Evolutionary conservation across 2,797 vertebrate genomes (phyloP).

Genomic region (Sarcophilus harrisii): DNA sequence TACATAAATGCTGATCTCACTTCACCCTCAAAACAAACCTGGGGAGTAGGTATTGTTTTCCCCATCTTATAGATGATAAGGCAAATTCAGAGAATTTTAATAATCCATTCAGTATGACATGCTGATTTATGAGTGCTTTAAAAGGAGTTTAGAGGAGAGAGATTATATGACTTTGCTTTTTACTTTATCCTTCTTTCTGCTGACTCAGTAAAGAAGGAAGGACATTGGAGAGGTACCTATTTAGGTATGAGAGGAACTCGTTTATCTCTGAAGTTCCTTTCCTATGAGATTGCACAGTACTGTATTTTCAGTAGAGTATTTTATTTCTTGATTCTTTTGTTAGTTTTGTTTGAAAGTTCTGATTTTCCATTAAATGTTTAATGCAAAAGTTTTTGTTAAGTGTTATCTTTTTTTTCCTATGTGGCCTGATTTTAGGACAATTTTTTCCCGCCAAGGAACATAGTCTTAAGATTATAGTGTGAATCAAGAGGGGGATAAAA

Average conservation of each 20-base stretch:
- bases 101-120: background rate
- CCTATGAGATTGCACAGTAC: background rate
- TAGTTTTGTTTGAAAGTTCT: constrained; percentile 2
- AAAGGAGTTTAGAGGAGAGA: background rate
- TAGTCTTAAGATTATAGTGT: background rate
- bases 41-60: background rate
- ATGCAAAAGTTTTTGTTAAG: background rate
- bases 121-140: background rate
- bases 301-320: background rate
- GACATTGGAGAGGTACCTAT: background rate
- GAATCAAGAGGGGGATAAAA: background rate
- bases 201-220: background rate
- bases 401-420: background rate
- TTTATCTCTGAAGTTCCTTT: background rate
- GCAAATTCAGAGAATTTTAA: background rate
- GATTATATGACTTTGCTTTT: background rate
- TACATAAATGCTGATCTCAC: too few species aligned
- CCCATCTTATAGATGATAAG: background rate
- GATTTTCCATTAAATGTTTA: background rate
- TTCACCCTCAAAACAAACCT: background rate
- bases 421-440: background rate
- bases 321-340: background rate
- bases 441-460: too few species aligned
- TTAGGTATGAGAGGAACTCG: background rate
- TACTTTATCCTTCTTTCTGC: background rate